Evolutionary conservation across 2,888 invertebrate genomes (phyloP), one percentile per base, ranked within the genome.

Genomic region (Phaedon cochleariae): DNA sequence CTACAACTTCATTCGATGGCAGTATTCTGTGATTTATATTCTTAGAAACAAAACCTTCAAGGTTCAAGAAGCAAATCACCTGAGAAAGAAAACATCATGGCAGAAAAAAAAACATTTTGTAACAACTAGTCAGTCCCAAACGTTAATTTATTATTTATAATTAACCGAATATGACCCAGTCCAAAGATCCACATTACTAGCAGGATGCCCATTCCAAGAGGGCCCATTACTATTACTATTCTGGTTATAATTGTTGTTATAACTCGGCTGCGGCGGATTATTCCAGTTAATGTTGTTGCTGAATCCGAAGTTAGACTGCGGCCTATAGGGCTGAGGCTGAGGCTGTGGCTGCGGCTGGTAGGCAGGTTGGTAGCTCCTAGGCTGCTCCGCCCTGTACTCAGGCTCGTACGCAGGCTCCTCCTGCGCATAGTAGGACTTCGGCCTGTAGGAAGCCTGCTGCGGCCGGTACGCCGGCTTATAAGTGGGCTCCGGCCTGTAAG

Each of bases 141-240:
- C 10, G 15, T 15, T 41, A 5, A 26, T 5, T 71, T 74, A 77
- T 76, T 77, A 74, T 68, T 78, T 77, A 79, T 92, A 94, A 78
- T 90, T 89, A 70, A 94, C 89, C 69, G 90, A 87, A 82, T 94
- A 94, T 4, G 94, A 93, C 17, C 93, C 93, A 65, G 89, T 88
- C 79, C 85, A 88, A 48, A 92, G 88, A 77, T 93, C 90, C 68
- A 92, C 87, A 78, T 91, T 92, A 70, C 88, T 87, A 0, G 92
- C 90, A 0, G 93, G 92, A 81, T 92, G 92, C 17, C 90, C 90
- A 58, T 85, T 66, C 69, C 77, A 79, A 2, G 67, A 64, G 9
- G 71, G 64, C 26, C 66, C 65, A 21, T 54, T 53, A 17, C 53
- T 62, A 17, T 64, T 66, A 22, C 54, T 62, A 55, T 79, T 78